A percentile compares a stretch with the other conserved stretches of the same genome.
Evolutionary conservation across 2,797 vertebrate species (phyloP).

Genomic region (Emydoidea blandingii): DNA sequence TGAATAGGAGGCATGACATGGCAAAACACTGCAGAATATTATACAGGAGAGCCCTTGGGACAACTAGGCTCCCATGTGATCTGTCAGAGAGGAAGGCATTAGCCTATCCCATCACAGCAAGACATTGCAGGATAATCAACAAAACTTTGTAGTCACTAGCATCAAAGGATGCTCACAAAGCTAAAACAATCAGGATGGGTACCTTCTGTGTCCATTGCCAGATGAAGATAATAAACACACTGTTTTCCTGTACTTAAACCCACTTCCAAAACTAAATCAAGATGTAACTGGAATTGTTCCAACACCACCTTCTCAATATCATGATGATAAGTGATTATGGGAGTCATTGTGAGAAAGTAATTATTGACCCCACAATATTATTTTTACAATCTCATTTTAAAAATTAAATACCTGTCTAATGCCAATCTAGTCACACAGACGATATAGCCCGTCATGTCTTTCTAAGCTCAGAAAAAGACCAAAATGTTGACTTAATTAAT

Average conservation of each 20-base stretch:
- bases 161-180: background rate
- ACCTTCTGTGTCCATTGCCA: background rate
- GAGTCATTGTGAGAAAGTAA: background rate
- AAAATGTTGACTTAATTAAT: background rate
- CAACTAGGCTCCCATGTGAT: background rate
- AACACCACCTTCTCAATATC: background rate
- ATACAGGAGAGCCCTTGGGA: background rate
- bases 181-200: background rate
- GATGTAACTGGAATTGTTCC: background rate
- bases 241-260: background rate
- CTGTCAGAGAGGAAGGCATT: constrained; percentile 20
- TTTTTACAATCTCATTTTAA: background rate
- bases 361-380: background rate
- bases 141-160: background rate
- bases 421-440: background rate
- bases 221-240: background rate
- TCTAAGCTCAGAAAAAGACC: background rate
- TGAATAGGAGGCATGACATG: background rate
- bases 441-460: background rate
- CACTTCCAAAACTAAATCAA: background rate
- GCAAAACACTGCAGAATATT: background rate
- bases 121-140: background rate
- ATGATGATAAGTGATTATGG: background rate
- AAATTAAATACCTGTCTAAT: background rate
- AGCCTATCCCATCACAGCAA: background rate